Evolutionary conservation across 2,113 vertebrate genomes (phyloP).

Genomic region (Oreochromis tanganicae): DNA sequence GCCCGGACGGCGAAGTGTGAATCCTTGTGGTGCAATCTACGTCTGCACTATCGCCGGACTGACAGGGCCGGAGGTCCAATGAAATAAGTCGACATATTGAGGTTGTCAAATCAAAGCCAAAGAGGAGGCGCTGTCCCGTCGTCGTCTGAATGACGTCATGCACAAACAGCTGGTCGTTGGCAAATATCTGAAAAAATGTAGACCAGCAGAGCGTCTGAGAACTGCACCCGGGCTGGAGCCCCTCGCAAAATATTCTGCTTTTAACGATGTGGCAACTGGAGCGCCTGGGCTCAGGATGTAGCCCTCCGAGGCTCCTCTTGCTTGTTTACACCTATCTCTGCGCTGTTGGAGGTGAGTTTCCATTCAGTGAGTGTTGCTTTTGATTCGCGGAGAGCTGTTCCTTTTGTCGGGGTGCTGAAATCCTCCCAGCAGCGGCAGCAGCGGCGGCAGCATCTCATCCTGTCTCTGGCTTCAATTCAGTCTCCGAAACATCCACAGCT

Average conservation of each 20-base stretch:
- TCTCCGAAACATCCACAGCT: background rate
- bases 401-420: constrained; percentile 75
- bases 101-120: constrained; percentile 65
- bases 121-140: constrained; percentile 60
- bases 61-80: constrained; percentile 64
- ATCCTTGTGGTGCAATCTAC: constrained; percentile 57
- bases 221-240: constrained; percentile 65
- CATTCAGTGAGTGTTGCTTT: background rate
- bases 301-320: constrained; percentile 68
- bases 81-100: constrained; percentile 28
- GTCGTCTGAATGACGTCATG: constrained; percentile 74
- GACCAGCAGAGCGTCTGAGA: constrained; percentile 71
- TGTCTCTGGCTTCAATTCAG: background rate
- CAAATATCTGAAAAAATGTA: constrained; percentile 76
- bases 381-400: constrained; percentile 71
- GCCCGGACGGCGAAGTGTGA: constrained; percentile 26
- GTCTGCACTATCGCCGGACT: constrained; percentile 43
- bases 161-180: constrained; percentile 78
- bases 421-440: background rate
- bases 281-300: constrained; percentile 53
- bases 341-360: constrained; percentile 75
- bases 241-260: constrained; percentile 36
- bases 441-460: background rate
- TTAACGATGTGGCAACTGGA: constrained; percentile 70
- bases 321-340: constrained; percentile 67